Conservation (phyloP, 2,888 invertebrate genomes). For the Leptura quadrifasciata region DNA sequence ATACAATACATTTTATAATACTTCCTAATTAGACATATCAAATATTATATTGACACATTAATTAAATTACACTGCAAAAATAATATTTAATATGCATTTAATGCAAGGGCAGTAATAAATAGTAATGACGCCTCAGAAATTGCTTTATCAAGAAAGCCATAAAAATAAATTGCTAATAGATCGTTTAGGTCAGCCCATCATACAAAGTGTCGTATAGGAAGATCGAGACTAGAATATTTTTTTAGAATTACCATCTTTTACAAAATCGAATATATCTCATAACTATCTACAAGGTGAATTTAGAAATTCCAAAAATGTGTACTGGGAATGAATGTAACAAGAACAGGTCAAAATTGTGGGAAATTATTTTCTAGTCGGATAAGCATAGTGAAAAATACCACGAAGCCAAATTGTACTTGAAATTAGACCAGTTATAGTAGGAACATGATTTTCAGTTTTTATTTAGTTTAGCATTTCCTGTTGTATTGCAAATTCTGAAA, state of each 20-base stretch:
- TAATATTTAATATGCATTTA: constrained; percentile 1
- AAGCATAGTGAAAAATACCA: too few relatives aligned
- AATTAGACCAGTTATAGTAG: too few relatives aligned
- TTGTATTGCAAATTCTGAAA: too few relatives aligned
- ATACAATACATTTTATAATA: too few relatives aligned
- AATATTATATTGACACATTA: neutral
- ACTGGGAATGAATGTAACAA: too few relatives aligned
- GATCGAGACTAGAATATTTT: constrained; percentile 26
- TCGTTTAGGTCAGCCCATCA: constrained; percentile 32
- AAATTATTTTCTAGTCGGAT: too few relatives aligned
- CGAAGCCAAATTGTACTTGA: too few relatives aligned
- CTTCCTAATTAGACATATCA: neutral
- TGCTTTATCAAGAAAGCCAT: constrained; percentile 24
- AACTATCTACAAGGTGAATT: neutral
- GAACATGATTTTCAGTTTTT: too few relatives aligned
- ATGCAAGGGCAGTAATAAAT: constrained; percentile 13
- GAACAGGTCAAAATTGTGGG: too few relatives aligned
- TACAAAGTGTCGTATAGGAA: constrained; percentile 20
- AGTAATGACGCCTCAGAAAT: constrained; percentile 9
- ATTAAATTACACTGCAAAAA: neutral
- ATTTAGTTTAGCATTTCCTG: too few relatives aligned
- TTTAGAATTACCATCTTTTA: neutral
- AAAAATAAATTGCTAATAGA: constrained; percentile 32
- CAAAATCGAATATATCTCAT: neutral
- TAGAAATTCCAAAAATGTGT: too few relatives aligned